Base-by-base conservation (phyloP, 2,888 invertebrate species). In the Drosophila differens region DNA sequence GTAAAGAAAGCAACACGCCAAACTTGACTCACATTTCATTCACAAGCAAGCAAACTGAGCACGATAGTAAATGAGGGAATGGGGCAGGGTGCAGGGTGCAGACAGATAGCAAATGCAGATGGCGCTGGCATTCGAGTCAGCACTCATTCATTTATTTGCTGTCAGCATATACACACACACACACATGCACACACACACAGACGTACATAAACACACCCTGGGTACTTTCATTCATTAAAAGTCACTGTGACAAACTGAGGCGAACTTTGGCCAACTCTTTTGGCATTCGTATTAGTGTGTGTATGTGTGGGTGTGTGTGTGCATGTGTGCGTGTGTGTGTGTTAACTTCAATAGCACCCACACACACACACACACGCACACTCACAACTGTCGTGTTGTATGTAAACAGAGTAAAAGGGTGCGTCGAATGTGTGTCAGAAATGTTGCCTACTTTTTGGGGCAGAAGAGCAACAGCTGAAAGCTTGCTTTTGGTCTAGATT, bases 191-290 rank as follows among this genome's bases (percentile, higher is more conserved):
- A 60, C n/a, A 44, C 58, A 62, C 16, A 54, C 16, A 66, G 62
- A 80, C 74, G 66, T 70, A 80, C 71, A 69, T 14, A 32, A 74
- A 80, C 73, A 73, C 35, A 53, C 39, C n/a, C 28, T 57, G 62
- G 49, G 64, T 60, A 76, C 76, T 79, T 84, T 82, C 82, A 83
- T 83, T 83, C 82, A 82, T 84, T 82, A 84, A 82, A 47, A 79
- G 79, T 70, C 66, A 62, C 32, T 61, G 70, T 64, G 80, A 65
- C 70, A 76, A 68, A 70, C 54, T 44, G 69, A 70, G 63, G 30
- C 70, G 53, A 37, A 70, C 71, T 77, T 73, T 73, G 67, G 74
- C 55, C 53, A 80, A 76, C 73, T 65, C 76, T 76, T 47, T 80
- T 76, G 68, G 64, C 33, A 59, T 59, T 70, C 47, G 16, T 55